Conservation (phyloP, 1,140 invertebrate species). For the Drosophila novamexicana region DNA sequence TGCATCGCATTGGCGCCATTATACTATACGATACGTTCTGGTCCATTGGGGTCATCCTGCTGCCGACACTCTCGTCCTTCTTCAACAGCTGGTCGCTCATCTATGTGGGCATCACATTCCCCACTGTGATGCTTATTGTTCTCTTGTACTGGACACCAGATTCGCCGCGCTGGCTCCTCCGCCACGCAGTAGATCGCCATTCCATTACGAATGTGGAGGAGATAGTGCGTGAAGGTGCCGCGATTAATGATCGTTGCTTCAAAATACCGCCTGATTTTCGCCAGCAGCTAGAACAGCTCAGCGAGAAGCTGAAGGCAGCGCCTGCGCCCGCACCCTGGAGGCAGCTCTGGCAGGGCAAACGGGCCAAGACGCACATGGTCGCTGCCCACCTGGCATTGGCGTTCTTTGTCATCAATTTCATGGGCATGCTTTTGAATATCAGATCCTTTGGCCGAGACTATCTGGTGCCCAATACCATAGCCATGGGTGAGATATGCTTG, state of each 20-base stretch:
- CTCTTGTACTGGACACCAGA: conserved; percentile 84
- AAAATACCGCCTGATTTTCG: conserved; percentile 78
- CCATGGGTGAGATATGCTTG: conserved; percentile 75
- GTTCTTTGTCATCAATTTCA: conserved; percentile 84
- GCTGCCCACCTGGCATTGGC: conserved; percentile 77
- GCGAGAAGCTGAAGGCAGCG: conserved; percentile 60
- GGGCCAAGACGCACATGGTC: conserved; percentile 75
- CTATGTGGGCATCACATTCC: conserved; percentile 84
- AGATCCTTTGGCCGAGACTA: conserved; percentile 83
- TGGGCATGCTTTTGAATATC: conserved; percentile 84
- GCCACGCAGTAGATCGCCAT: conserved; percentile 61
- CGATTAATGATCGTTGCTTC: conserved; percentile 79
- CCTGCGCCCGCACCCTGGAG: conserved; percentile 66
- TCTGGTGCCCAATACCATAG: conserved; percentile 82
- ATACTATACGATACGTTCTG: conserved; percentile 85
- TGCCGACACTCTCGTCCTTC: conserved; percentile 81
- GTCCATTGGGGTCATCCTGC: conserved; percentile 84
- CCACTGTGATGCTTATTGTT: conserved; percentile 80
- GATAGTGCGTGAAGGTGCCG: conserved; percentile 77
- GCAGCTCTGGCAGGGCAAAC: conserved; percentile 74
- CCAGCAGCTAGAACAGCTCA: conserved; percentile 68
- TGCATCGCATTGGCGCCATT: conserved; percentile 80
- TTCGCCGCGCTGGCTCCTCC: conserved; percentile 84
- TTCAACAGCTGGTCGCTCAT: conserved; percentile 83
- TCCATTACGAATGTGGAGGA: conserved; percentile 68